Conservation (phyloP, 2,888 invertebrate genomes). For the Caenorhabditis sinica region DNA sequence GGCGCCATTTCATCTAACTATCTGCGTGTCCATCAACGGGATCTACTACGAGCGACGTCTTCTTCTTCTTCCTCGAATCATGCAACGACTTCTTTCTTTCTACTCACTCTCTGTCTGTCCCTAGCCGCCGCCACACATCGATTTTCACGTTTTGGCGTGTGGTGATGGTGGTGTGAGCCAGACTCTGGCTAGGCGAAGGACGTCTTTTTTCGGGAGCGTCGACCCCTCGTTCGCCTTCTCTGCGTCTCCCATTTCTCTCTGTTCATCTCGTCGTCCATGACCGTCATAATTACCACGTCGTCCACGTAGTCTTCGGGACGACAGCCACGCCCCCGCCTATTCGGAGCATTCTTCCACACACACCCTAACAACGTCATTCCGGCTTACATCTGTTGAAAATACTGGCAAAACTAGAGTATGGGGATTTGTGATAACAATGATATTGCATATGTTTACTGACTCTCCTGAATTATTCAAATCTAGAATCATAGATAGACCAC, state of each 20-base stretch:
- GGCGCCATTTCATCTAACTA: constrained; percentile 58
- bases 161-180: neutral
- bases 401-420: too few species aligned
- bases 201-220: constrained; percentile 46
- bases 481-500: too few species aligned
- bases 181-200: neutral
- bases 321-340: constrained; percentile 38
- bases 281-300: constrained; percentile 62
- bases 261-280: constrained; percentile 5
- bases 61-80: constrained; percentile 23
- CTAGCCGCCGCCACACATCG: constrained; percentile 42
- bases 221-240: constrained; percentile 18
- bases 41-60: constrained; percentile 28
- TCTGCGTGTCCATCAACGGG: constrained; percentile 35
- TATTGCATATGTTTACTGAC: too few species aligned
- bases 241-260: constrained; percentile 40
- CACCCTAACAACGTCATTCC: constrained; percentile 37
- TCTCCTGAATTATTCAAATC: too few species aligned
- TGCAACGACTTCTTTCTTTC: constrained; percentile 32
- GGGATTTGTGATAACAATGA: neutral
- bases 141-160: constrained; percentile 52
- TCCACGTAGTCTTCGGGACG: constrained; percentile 48
- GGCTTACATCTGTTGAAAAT: too few species aligned
- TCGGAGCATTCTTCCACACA: neutral
- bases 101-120: constrained; percentile 5